Evolutionary conservation across 2,797 vertebrate species (phyloP), one percentile per base, ranked within the genome.

Genomic region (Pseudopleuronectes americanus): DNA sequence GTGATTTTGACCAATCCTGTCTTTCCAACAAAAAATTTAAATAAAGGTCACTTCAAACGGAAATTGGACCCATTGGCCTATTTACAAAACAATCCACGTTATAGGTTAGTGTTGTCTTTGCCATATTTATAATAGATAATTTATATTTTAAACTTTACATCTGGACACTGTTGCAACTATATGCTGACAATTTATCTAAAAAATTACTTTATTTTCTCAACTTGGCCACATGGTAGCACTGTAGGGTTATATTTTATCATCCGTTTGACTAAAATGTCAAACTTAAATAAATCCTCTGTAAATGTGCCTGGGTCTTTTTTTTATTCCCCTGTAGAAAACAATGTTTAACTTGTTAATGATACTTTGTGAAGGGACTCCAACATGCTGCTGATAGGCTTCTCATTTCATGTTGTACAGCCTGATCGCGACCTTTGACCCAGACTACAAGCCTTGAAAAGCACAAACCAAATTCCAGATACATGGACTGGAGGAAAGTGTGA

Each of bases 201-300:
- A 48, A 48, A 48, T 5, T 19, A 9, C 6, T 56, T 66, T 41
- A 76, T 1, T 65, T 57, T 8, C 26, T n/a, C 8, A 8, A 12
- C 24, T 3, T 69, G 57, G 41, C 87, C 87, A 86, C 71, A 73
- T 45, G 90, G 77, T 81, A 87, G 79, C 80, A 36, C 49, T 68
- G n/a, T 59, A 62, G 54, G 23, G 31, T 45, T 9, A 48, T 58
- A 62, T 81, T 54, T 62, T 4, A 38, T 22, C n/a, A 13, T 21
- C 26, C 17, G 41, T 33, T 47, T 24, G 7, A 1, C 54, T 10
- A 24, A 6, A 8, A 45, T 48, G 4, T 21, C 3, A 48, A 48
- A 1, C 47, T 68, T 8, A 16, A 38, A 1, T 4, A 56, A 58
- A 58, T 12, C 38, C 21, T 64, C 10, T 68, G n/a, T 49, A 6